phyloP scores from a whole-genome alignment of 2,888 invertebrate species.

The Caenorhabditis angaria region DNA sequence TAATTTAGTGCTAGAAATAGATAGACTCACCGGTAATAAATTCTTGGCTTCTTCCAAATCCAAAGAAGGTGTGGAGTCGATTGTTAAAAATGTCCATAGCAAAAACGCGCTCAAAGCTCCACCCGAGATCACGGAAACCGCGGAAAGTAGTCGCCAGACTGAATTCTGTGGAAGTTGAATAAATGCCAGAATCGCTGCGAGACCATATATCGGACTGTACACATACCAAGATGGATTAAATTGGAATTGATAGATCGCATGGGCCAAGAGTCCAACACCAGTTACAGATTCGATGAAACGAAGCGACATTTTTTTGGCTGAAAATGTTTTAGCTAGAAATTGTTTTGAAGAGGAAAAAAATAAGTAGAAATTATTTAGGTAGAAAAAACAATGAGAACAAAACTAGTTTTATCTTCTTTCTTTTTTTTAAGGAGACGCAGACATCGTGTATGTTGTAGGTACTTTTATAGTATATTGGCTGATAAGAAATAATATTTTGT shows the following conservation, averaged over 20 bases:
- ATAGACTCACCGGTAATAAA: constrained; percentile 20
- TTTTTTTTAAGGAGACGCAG: no score
- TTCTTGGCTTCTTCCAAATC: constrained; percentile 20
- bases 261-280: constrained; percentile 14
- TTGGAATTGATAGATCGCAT: constrained; percentile 16
- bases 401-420: no score
- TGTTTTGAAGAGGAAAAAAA: no score
- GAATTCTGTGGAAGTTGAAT: constrained; percentile 17
- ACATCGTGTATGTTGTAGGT: no score
- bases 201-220: constrained; percentile 23
- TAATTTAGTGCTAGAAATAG: not conserved
- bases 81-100: constrained; percentile 28
- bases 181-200: constrained; percentile 18
- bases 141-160: constrained; percentile 30
- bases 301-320: constrained; percentile 9
- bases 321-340: not conserved
- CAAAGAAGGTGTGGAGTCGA: constrained; percentile 22
- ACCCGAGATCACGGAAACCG: constrained; percentile 22
- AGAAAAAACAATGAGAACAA: no score
- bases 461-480: no score
- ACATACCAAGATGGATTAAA: constrained; percentile 25
- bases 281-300: constrained; percentile 11
- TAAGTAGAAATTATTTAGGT: no score
- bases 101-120: constrained; percentile 27
- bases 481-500: no score